Evolutionary conservation across 2,888 invertebrate species (phyloP), one percentile per base, ranked within the genome.

Genomic region (Nymphalis c-album): DNA sequence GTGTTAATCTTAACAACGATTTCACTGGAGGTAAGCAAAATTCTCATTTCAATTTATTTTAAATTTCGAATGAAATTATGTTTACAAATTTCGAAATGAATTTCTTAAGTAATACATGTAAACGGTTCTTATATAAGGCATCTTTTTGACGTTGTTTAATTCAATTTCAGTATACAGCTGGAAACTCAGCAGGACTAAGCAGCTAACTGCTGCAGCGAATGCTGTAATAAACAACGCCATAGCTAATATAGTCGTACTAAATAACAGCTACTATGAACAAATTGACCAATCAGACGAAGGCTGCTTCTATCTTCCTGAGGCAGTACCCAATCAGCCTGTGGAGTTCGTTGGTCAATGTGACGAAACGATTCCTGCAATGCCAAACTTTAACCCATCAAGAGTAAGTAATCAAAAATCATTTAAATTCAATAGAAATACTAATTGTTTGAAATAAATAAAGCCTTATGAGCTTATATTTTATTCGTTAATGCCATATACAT

Each of bases 1-100:
- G 95, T 76, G 82, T 83, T 5, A 87, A 93, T 73, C 80, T 89
- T 46, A 82, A 85, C 51, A 73, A 86, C 7, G 76, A 90, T 50
- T 74, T 72, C 47, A 89, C 87, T 71, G 79, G 81, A 72, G 78
- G 91, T 91, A 80, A 71, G 60, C 4, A 31, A 55, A 26, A 22
- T 22, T 51, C 20, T 16, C 5, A 17, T 53, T 26, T 17, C 0
- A 51, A 22, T 7, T 26, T 17, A 26, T 26, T 17, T 13, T 26
- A 53, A 53, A 53, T 53, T 20, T 53, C 26, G 13, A 17, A 50
- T 1, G 8, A 10, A 18, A 50, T 7, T 18, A n/a, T 20, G 3
- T 50, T 20, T 20, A 2, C 10, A 10, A 3, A 40, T 40, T 40
- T 2, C 7, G 40, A 40, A 10, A 40, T 40, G 40, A 40, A 40